These are phyloP conservation scores for Calyptomena viridis DNA, from an alignment of 2,113 vertebrate species.

Conservation along the genomic window DNA sequence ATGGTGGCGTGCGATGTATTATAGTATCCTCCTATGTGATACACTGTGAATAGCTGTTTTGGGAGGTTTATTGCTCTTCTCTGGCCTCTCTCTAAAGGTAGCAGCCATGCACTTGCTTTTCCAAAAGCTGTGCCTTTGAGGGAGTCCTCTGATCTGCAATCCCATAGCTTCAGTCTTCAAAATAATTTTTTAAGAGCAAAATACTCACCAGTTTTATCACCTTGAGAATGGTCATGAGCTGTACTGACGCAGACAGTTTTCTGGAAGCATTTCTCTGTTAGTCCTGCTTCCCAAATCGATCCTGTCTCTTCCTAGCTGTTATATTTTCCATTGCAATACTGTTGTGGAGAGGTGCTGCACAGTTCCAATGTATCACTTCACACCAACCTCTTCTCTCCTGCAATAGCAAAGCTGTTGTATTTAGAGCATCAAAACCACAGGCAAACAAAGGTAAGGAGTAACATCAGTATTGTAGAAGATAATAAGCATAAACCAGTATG, in stretches of 20 bases:
- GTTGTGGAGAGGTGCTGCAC: not conserved
- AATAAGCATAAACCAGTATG: not conserved
- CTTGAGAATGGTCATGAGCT: fast-evolving
- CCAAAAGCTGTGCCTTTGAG: not conserved
- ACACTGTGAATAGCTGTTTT: slow-evolving; percentile 12
- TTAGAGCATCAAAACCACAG: not conserved
- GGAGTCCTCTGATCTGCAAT: not conserved
- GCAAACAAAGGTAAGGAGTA: not conserved
- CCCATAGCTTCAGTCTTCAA: not conserved
- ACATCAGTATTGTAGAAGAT: not conserved
- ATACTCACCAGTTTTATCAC: not conserved
- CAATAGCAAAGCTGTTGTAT: not conserved
- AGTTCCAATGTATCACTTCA: not conserved
- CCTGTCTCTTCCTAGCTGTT: not conserved
- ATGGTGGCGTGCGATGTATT: not conserved
- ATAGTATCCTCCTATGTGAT: not conserved
- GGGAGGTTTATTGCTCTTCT: not conserved
- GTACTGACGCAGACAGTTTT: not conserved
- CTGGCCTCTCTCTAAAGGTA: not conserved
- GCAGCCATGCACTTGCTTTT: not conserved
- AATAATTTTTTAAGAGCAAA: not conserved
- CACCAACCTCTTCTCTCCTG: not conserved
- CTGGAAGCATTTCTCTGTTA: not conserved
- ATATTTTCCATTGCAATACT: not conserved
- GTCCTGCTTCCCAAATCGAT: not conserved